Conservation (phyloP, 2,797 vertebrate species). For the Chelonia mydas region DNA sequence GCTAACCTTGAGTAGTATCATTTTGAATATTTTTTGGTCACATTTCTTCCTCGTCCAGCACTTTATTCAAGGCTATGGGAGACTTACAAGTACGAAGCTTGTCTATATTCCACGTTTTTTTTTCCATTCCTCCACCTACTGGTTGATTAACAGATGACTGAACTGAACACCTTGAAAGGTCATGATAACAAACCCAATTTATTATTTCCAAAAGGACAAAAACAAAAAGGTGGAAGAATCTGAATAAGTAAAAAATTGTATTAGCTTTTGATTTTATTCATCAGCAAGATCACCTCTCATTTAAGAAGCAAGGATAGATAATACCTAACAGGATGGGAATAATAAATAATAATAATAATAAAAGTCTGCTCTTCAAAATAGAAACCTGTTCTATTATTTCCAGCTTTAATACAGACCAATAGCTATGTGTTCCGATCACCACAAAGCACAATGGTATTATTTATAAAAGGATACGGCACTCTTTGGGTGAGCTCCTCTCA, state of each 20-base stretch:
- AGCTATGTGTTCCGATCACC: conserved; percentile 42
- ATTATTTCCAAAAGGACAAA: conserved; percentile 51
- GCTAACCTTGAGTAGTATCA: not conserved
- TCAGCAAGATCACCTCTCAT: conserved; percentile 12
- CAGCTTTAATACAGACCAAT: conserved; percentile 51
- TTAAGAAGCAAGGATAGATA: conserved; percentile 17
- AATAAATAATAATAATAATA: not conserved
- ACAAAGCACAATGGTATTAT: conserved; percentile 30
- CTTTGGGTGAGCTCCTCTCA: conserved; percentile 41
- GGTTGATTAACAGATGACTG: conserved; percentile 6
- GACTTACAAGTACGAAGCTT: not conserved
- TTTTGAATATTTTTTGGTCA: not conserved
- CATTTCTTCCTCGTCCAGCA: not conserved
- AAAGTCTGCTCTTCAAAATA: conserved; percentile 43
- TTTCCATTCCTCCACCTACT: not conserved
- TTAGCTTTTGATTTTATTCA: conserved; percentile 66
- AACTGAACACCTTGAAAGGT: conserved; percentile 42
- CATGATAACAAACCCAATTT: conserved; percentile 60
- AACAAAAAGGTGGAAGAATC: conserved; percentile 15
- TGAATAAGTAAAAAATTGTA: conserved; percentile 34
- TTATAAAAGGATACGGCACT: conserved; percentile 54
- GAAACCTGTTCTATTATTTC: conserved; percentile 32
- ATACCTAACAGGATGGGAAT: not conserved
- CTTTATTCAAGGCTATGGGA: not conserved
- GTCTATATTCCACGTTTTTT: not conserved